A percentile compares a stretch with the other conserved stretches of the same genome.
These are phyloP conservation scores for Stratiomys singularior DNA, from an alignment of 2,888 invertebrate species.

Conservation along the genomic window DNA sequence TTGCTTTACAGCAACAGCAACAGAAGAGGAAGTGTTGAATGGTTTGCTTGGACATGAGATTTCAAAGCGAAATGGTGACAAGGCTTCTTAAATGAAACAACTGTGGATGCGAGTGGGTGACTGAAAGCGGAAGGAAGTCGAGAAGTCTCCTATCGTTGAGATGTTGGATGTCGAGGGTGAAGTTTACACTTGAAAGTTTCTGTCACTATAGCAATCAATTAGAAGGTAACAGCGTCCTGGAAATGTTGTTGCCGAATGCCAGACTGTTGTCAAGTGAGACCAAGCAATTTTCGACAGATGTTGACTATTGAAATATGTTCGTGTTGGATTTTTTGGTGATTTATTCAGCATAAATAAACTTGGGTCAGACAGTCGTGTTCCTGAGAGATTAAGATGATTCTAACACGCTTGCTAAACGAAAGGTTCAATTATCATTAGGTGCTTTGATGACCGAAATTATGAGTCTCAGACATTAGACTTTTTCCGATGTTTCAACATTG, in stretches of 20 bases:
- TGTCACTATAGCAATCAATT: conserved; percentile 46
- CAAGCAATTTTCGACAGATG: conserved; percentile 15
- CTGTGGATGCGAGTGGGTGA: not conserved
- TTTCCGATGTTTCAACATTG: too few relatives aligned
- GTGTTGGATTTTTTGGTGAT: not conserved
- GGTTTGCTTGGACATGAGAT: conserved; percentile 1
- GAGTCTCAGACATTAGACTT: too few relatives aligned
- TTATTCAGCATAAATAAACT: too few relatives aligned
- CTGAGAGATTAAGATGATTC: too few relatives aligned
- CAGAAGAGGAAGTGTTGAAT: not conserved
- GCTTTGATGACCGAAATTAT: too few relatives aligned
- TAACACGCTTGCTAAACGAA: too few relatives aligned
- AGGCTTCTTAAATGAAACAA: conserved; percentile 39
- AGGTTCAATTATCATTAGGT: too few relatives aligned
- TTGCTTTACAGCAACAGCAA: not conserved
- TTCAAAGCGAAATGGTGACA: conserved; percentile 6
- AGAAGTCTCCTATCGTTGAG: not conserved
- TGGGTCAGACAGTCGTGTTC: too few relatives aligned
- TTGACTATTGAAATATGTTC: conserved; percentile 4
- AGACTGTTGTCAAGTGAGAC: conserved; percentile 21
- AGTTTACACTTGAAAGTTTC: conserved; percentile 45
- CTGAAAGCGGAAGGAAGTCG: conserved; percentile 11
- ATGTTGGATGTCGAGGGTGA: conserved; percentile 32
- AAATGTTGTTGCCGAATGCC: conserved; percentile 17
- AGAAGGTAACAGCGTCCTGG: conserved; percentile 14